Base-by-base conservation (phyloP, 2,888 invertebrate species). In the Agelastica alni region DNA sequence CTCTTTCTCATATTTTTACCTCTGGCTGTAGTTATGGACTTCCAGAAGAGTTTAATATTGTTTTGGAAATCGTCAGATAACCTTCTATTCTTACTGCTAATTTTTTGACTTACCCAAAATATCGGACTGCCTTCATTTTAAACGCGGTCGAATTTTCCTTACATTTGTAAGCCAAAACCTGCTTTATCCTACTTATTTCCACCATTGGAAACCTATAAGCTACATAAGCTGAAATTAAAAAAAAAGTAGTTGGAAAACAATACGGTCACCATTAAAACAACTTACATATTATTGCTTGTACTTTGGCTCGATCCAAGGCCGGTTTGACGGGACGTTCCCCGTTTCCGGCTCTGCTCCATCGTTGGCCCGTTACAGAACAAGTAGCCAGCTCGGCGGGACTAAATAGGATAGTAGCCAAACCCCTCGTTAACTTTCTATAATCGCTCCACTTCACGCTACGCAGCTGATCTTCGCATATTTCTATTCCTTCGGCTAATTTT, bases 121-220 rank as follows among this genome's bases (percentile, higher is more conserved):
- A 87, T 79, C 87, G 83, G 70, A 87, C 85, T 41, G 86, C 85
- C 74, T 87, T 83, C 86, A 87, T 87, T 75, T 86, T 79, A 56
- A 87, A 83, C 64, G 87, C 87, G 41, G 87, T 87, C 66, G 87
- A 87, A 77, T 87, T 87, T 75, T 88, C 88, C 78, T 88, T 88
- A 76, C 88, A 88, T 77, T 88, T 88, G 77, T 88, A 88, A 17
- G 88, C 88, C 65, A 88, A 78, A 64, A 88, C 87, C 76, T 88
- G 88, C 75, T 88, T 88, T 74, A 88, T 87, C 70, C 87, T 80
- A 78, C 86, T 86, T 70, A 87, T 86, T 77, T 87, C 87, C 14
- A 87, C 85, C 72, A 85, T 83, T 26, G 88, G 88, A 79, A 88
- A 88, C 72, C 86, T 82, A 42, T 85, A 81, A 71, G 86, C 86